phyloP scores from a whole-genome alignment of 2,888 invertebrate species.

The Crocallis elinguaria region DNA sequence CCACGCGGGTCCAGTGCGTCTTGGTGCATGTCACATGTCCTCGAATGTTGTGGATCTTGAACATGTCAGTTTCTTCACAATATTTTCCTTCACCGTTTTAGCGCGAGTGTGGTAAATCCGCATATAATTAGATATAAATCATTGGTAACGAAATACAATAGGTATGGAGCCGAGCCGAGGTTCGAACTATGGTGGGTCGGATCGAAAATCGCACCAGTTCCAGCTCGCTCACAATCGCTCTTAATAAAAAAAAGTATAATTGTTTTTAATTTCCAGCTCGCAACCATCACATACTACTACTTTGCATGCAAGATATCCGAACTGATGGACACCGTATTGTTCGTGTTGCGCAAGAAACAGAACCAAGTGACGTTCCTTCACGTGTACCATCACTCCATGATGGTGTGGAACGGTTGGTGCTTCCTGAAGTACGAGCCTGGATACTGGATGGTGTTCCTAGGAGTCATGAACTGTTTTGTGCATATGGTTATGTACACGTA shows the following conservation, averaged over 20 bases:
- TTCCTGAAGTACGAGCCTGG: slow-evolving; percentile 90
- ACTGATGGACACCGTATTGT: slow-evolving; percentile 92
- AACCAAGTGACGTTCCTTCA: slow-evolving; percentile 94
- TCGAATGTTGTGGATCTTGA: no score
- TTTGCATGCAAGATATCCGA: slow-evolving; percentile 91
- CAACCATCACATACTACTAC: slow-evolving; percentile 83
- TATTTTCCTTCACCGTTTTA: no score
- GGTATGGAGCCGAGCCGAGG: no score
- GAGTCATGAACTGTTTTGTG: slow-evolving; percentile 91
- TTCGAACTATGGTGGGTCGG: no score
- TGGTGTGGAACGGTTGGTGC: slow-evolving; percentile 89
- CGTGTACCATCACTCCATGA: slow-evolving; percentile 92
- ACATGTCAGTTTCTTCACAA: no score
- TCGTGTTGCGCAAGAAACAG: slow-evolving; percentile 93
- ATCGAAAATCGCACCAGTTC: no score
- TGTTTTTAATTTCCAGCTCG: slow-evolving; percentile 35
- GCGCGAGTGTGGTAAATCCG: no score
- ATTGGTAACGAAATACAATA: no score
- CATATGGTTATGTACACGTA: slow-evolving; percentile 96
- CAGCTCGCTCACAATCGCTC: no score
- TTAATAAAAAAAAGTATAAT: not conserved
- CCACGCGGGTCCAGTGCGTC: no score
- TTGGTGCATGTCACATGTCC: no score
- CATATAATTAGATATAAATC: no score
- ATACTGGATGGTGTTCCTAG: slow-evolving; percentile 91